phyloP scores from a whole-genome alignment of 2,888 invertebrate species.

The Megamerina dolium region DNA sequence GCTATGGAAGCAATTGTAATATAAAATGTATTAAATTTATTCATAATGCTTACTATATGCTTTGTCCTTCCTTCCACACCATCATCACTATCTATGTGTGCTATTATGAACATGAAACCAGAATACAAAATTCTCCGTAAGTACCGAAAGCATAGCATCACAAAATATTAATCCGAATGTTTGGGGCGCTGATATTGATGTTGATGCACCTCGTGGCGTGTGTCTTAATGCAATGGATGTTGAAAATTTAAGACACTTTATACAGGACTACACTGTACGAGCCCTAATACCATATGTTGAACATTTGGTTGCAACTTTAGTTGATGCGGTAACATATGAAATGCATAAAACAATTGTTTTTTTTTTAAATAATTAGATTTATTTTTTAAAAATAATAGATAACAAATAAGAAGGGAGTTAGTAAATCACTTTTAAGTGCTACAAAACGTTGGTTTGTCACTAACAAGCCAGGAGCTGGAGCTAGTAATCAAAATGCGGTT shows the following conservation, averaged over 20 bases:
- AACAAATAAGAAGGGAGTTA: constrained; percentile 84
- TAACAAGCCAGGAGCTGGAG: constrained; percentile 73
- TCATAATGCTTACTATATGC: background rate
- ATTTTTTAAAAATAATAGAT: constrained; percentile 50
- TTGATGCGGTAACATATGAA: constrained; percentile 63
- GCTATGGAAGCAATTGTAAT: constrained; percentile 54
- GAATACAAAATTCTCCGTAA: constrained; percentile 50
- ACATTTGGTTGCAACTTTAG: constrained; percentile 72
- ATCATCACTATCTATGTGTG: no score
- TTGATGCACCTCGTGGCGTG: constrained; percentile 60
- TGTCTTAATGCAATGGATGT: constrained; percentile 77
- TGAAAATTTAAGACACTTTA: constrained; percentile 74
- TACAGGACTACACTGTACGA: constrained; percentile 80
- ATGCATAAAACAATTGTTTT: constrained; percentile 50
- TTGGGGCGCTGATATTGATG: constrained; percentile 54
- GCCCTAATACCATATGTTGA: constrained; percentile 89
- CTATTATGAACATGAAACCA: no score
- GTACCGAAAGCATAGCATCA: constrained; percentile 56
- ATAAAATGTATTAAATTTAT: background rate
- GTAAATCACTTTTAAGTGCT: constrained; percentile 86
- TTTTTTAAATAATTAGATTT: background rate
- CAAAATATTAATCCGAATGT: constrained; percentile 53
- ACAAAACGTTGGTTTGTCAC: constrained; percentile 95
- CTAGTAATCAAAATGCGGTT: constrained; percentile 66
- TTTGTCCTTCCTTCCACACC: constrained; percentile 2